phyloP scores from a whole-genome alignment of 1,140 invertebrate species.

The Heterodera schachtii region DNA sequence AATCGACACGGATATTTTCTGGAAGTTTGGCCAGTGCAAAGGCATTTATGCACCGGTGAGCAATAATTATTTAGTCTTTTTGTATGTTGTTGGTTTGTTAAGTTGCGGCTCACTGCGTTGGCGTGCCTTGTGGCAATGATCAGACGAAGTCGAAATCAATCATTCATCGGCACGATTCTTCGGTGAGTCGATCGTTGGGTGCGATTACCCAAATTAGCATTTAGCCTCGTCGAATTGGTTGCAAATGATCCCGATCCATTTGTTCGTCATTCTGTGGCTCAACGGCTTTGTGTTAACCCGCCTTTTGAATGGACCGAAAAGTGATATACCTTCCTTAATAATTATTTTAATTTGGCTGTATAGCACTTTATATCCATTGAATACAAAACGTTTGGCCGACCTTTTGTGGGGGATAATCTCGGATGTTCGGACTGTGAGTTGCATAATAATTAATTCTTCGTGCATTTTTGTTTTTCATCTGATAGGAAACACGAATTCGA shows the following conservation, averaged over 20 bases:
- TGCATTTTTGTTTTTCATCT: conserved; percentile 12
- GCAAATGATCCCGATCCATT: conserved; percentile 33
- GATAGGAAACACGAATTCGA: conserved; percentile 33
- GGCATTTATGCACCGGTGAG: conserved; percentile 39
- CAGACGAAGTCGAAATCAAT: conserved; percentile 16
- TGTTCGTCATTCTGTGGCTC: conserved; percentile 23
- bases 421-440: conserved; percentile 24
- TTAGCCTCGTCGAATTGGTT: conserved; percentile 26
- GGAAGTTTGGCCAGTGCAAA: conserved; percentile 41
- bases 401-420: conserved; percentile 27
- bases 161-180: conserved; percentile 30
- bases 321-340: conserved; percentile 15
- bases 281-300: conserved; percentile 29
- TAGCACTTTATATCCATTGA: conserved; percentile 30
- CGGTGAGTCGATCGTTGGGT: neutral
- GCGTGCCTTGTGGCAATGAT: conserved; percentile 34
- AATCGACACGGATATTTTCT: conserved; percentile 47
- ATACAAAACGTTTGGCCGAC: conserved; percentile 30
- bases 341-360: conserved; percentile 6
- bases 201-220: neutral
- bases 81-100: conserved; percentile 6
- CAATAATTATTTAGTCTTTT: neutral
- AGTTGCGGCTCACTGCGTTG: conserved; percentile 33
- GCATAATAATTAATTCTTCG: neutral
- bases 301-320: conserved; percentile 29